These are phyloP conservation scores for Nephrotoma guestfalica DNA, from an alignment of 2,888 invertebrate genomes.

Conservation along the genomic window DNA sequence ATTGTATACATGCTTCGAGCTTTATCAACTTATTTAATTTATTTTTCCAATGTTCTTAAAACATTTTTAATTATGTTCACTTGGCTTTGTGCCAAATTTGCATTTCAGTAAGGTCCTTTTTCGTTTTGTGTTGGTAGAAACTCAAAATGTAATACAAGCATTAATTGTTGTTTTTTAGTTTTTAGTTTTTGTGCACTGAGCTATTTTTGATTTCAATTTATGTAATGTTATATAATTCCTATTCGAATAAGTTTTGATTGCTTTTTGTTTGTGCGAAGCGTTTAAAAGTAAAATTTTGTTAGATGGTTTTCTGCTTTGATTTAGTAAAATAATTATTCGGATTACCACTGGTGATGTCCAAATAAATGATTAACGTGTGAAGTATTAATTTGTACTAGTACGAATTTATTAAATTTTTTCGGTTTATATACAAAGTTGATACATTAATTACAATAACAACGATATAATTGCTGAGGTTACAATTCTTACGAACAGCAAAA, in stretches of 20 bases:
- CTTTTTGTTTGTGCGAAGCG: too few relatives aligned
- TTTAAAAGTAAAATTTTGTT: too few relatives aligned
- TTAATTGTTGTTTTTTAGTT: not conserved
- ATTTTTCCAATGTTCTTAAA: not conserved
- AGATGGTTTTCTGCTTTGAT: too few relatives aligned
- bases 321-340: too few relatives aligned
- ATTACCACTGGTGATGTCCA: too few relatives aligned
- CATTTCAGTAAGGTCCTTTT: not conserved
- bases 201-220: not conserved
- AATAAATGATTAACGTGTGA: too few relatives aligned
- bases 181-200: not conserved
- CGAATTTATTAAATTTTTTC: too few relatives aligned
- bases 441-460: too few relatives aligned
- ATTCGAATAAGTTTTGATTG: not conserved
- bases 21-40: not conserved
- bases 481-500: too few relatives aligned
- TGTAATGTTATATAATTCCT: not conserved
- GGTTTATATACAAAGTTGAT: too few relatives aligned
- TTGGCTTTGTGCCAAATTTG: not conserved
- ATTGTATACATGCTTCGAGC: not conserved
- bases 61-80: not conserved
- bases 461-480: too few relatives aligned
- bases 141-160: not conserved
- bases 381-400: too few relatives aligned
- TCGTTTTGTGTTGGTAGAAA: not conserved